Evolutionary conservation across 1,140 invertebrate species (phyloP), one percentile per base, ranked within the genome.

Genomic region (Lineus longissimus): DNA sequence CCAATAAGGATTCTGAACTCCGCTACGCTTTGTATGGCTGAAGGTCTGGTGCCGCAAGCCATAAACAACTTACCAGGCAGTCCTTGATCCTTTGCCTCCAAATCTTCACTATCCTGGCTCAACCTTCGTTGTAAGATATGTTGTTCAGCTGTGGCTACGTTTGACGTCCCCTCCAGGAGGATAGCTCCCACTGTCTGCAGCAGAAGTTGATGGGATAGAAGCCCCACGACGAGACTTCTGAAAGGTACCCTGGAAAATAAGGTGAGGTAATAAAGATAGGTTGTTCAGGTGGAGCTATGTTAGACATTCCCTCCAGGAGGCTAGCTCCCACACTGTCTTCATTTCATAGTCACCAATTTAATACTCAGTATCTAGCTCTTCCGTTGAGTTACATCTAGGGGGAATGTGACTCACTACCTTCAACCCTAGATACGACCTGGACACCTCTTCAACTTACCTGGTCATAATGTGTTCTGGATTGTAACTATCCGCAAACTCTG

Each of bases 131-230:
- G 33, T 27, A 51, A 51, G n/a, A 51, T 19, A 51, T 51, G 47
- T 19, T 51, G 47, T 51, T 51, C 47, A 27, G n/a, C 25, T 9
- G n/a, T 51, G 25, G 47, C 47, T 51, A 85, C 78, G 33, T 84
- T 80, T 19, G 76, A 74, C 4, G 82, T 77, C 6, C 87, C 87
- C 45, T 90, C 88, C 55, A 97, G 85, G 2, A 97, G 82, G 30
- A 95, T 82, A 73, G 88, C 91, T 4, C 92, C 92, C 55, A 96
- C 88, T 60, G 92, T 92, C 80, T 95, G 93, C 27, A 95, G 85
- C 51, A 95, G 81, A 84, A 96, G 91, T 81, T 95, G 92, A 77
- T 95, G 93, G 19, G 93, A 91, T 55, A 95, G 76, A 33, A 97
- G 85, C 11, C 93, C 92, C 1, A 95, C 90, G 0, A 96, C 88